phyloP scores from a whole-genome alignment of 2,113 vertebrate species.

The Odocoileus virginianus region DNA sequence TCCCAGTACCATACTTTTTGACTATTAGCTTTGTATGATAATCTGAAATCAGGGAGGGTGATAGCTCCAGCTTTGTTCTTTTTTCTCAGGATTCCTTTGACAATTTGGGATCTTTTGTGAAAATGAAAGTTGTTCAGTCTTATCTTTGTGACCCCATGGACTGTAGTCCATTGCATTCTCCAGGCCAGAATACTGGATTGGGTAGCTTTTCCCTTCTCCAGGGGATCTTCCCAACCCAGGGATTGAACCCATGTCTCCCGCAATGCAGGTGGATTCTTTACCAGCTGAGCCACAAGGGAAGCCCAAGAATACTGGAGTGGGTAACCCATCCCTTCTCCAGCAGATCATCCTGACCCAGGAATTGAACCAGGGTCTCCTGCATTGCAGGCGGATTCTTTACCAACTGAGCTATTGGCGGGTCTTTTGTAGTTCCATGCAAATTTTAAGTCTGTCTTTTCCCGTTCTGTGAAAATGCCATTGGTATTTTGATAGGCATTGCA shows the following conservation, averaged over 20 bases:
- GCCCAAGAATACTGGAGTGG: neutral
- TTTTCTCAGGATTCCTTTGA: neutral
- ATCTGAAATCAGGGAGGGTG: neutral
- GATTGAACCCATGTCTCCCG: neutral
- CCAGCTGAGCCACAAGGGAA: neutral
- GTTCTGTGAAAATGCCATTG: neutral
- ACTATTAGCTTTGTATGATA: neutral
- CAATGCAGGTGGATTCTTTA: neutral
- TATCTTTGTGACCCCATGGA: neutral
- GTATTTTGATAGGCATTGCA: neutral
- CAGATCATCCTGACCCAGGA: neutral
- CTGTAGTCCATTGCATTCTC: neutral
- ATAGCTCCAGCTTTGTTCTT: neutral
- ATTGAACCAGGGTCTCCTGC: neutral
- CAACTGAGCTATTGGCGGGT: neutral
- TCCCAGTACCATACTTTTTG: neutral
- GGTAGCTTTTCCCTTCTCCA: neutral
- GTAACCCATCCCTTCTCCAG: neutral
- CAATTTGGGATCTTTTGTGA: neutral
- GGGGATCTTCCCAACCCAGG: neutral
- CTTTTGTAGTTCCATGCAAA: neutral
- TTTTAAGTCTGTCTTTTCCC: neutral
- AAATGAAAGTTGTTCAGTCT: rapidly evolving
- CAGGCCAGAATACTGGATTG: neutral
- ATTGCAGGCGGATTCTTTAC: neutral